Percentiles rank a stretch among this genome's conserved stretches.
Conservation (phyloP, 2,113 vertebrate species). For the Silurus meridionalis region DNA sequence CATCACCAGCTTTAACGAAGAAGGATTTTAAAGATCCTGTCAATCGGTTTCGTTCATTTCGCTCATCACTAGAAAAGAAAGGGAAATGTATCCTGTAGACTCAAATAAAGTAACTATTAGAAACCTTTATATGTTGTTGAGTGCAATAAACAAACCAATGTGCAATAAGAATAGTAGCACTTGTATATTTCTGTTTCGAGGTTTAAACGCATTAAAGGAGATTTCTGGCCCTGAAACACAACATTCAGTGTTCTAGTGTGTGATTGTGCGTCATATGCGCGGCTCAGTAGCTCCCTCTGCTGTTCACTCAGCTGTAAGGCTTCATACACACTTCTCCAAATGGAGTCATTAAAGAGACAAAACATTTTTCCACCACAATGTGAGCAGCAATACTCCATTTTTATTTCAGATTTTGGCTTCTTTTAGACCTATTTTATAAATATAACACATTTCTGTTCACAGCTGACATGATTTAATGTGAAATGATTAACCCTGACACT, state of each 20-base stretch:
- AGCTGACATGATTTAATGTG: background rate
- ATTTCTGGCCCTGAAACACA: background rate
- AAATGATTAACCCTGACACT: no score
- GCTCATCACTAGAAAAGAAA: slow-evolving; percentile 3
- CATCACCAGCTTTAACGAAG: slow-evolving; percentile 5
- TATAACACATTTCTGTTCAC: background rate
- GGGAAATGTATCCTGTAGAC: slow-evolving; percentile 30
- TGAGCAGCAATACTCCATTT: background rate
- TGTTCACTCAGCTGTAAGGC: background rate
- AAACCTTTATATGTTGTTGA: slow-evolving; percentile 70
- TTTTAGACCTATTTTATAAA: background rate
- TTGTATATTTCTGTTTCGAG: background rate
- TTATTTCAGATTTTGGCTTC: background rate
- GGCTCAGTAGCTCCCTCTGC: slow-evolving; percentile 13
- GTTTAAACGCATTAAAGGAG: background rate
- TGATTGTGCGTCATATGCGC: background rate
- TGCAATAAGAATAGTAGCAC: slow-evolving; percentile 57
- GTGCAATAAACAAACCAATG: slow-evolving; percentile 72
- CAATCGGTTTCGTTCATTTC: background rate
- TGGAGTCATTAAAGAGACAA: no score
- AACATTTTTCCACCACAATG: background rate
- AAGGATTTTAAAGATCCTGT: background rate
- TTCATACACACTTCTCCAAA: background rate
- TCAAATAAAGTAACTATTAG: slow-evolving; percentile 51
- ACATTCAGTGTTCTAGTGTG: background rate